Percentiles rank a stretch among this genome's conserved stretches.
These are phyloP conservation scores for Holacanthella duospinosa DNA, from an alignment of 2,888 invertebrate species.

Conservation along the genomic window DNA sequence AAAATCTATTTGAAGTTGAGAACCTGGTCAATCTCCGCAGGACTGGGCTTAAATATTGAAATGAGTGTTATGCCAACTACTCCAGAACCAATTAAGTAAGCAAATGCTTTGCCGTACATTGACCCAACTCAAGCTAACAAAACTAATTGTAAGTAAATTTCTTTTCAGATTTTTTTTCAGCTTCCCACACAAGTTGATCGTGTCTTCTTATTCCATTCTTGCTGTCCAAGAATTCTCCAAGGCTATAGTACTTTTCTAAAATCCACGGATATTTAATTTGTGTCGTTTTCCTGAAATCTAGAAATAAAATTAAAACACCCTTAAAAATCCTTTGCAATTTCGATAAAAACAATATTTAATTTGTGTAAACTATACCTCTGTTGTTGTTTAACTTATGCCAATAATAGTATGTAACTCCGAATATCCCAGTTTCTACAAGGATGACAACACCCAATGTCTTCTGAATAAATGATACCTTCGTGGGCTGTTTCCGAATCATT, in stretches of 20 bases:
- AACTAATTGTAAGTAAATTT: not conserved
- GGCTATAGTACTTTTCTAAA: constrained; percentile 28
- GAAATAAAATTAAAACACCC: not conserved
- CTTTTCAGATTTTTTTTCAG: constrained; percentile 2
- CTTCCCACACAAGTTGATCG: constrained; percentile 24
- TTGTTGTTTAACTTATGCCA: not conserved
- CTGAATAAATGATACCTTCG: not conserved
- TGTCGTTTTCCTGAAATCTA: constrained; percentile 17
- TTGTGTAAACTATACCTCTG: constrained; percentile 6
- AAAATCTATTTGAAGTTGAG: constrained; percentile 22
- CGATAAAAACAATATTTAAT: not conserved
- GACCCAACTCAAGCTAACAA: no score
- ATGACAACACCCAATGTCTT: not conserved
- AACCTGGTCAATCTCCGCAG: constrained; percentile 40
- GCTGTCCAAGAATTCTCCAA: constrained; percentile 25
- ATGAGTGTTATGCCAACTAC: constrained; percentile 53
- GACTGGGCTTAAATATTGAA: constrained; percentile 48
- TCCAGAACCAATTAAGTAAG: constrained; percentile 52
- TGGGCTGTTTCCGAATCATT: no score
- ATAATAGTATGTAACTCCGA: not conserved
- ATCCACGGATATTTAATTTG: constrained; percentile 25
- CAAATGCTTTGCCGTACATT: constrained; percentile 5
- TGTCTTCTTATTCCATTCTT: constrained; percentile 14
- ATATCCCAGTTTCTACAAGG: not conserved
- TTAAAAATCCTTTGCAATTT: not conserved